phyloP scores from a whole-genome alignment of 1,140 invertebrate species.

The Linepithema humile region DNA sequence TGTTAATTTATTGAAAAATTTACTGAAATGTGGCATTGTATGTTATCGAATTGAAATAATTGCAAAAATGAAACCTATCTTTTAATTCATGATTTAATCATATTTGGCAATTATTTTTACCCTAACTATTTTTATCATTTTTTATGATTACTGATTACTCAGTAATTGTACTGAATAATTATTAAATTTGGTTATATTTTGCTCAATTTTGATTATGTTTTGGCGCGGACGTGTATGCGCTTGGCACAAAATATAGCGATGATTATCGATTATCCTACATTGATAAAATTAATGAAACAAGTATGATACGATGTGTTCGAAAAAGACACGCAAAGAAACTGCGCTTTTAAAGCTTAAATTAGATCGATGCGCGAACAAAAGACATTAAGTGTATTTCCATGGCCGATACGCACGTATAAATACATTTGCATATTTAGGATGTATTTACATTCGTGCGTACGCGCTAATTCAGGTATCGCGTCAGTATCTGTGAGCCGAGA shows the following conservation, averaged over 20 bases:
- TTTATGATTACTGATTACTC: neutral
- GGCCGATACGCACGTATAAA: constrained; percentile 40
- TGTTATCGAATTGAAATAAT: no score
- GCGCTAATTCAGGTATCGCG: constrained; percentile 5
- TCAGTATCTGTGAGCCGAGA: neutral
- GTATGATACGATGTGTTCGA: neutral
- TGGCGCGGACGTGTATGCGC: neutral
- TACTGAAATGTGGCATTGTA: no score
- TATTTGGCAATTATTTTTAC: neutral
- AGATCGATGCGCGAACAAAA: constrained; percentile 38
- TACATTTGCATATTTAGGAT: constrained; percentile 48
- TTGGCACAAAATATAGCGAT: neutral
- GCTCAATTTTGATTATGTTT: neutral
- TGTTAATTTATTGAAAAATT: no score
- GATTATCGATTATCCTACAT: neutral
- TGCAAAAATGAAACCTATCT: no score
- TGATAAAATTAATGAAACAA: neutral
- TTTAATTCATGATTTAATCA: no score
- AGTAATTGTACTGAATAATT: neutral
- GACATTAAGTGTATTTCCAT: constrained; percentile 25
- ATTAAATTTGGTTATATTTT: neutral
- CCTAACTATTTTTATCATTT: neutral
- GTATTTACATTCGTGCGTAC: constrained; percentile 38
- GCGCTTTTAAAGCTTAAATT: constrained; percentile 45
- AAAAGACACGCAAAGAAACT: neutral